Evolutionary conservation across 2,888 invertebrate genomes (phyloP), one percentile per base, ranked within the genome.

Genomic region (Trichopria drosophilae): DNA sequence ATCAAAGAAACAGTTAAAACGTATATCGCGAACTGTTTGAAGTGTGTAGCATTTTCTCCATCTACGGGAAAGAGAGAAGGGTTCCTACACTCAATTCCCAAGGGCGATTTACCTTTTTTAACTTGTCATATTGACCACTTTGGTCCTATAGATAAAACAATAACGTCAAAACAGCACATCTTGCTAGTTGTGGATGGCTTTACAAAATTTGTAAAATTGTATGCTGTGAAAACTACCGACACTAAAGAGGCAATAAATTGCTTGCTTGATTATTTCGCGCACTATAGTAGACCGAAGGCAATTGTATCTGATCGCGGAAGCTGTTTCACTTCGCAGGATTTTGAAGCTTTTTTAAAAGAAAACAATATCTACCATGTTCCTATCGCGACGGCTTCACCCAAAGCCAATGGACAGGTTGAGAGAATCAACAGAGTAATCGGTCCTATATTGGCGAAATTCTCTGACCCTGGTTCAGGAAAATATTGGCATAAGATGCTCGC

Each of bases 401-500:
- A 59, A 19, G 61, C 60, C 0, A 63, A 62, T 29, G 61, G 61
- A 1, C 62, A 64, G 31, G 55, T 56, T 1, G 63, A 64, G 26
- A 15, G 59, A 3, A 42, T 56, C 0, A 63, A 62, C n/a, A n/a
- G n/a, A n/a, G n/a, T n/a, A n/a, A n/a, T n/a, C n/a, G n/a, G n/a
- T n/a, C n/a, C n/a, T n/a, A 57, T 57, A 57, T 20, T 57, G 6
- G 46, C 31, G 1, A 58, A 58, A 34, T 10, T 51, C 1, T 26
- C 37, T 0, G 52, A 58, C 18, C 29, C 43, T 19, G 7, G 43
- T 1, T 15, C 39, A 2, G 53, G 55, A 3, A 41, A 24, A 9
- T 37, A 58, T 23, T 61, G 62, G 63, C 58, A 60, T 41, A 45
- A 54, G 68, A n/a, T n/a, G n/a, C n/a, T n/a, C n/a, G n/a, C n/a